A percentile compares a stretch with the other conserved stretches of the same genome.
phyloP scores from a whole-genome alignment of 2,888 invertebrate genomes.

The Anoncus sp. region DNA sequence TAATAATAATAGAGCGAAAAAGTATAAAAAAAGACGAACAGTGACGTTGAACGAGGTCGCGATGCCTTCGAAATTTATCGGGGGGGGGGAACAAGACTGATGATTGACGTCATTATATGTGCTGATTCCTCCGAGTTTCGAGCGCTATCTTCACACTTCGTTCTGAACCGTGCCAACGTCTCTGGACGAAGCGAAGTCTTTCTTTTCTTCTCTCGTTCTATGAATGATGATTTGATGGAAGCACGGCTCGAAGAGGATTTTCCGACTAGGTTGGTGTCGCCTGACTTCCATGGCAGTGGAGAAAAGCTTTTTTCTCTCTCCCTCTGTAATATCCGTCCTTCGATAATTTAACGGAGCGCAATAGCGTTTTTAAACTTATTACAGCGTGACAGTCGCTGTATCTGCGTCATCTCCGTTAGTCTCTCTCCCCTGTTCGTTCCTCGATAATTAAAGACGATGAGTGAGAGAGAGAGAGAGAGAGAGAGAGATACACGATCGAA shows the following conservation, averaged over 20 bases:
- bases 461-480: slow-evolving; percentile 21
- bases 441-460: slow-evolving; percentile 2
- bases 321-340: slow-evolving; percentile 24
- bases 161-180: slow-evolving; percentile 10
- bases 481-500: neutral
- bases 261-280: slow-evolving; percentile 57
- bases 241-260: slow-evolving; percentile 46
- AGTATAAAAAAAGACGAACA: slow-evolving; percentile 43
- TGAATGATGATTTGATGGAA: slow-evolving; percentile 30
- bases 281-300: slow-evolving; percentile 61
- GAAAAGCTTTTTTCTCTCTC: slow-evolving; percentile 15
- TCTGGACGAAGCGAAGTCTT: slow-evolving; percentile 1
- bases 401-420: slow-evolving; percentile 24
- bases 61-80: slow-evolving; percentile 33
- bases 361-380: slow-evolving; percentile 14
- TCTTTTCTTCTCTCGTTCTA: neutral
- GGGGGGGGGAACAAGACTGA: slow-evolving; percentile 22
- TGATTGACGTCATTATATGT: slow-evolving; percentile 6
- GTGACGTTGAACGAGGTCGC: slow-evolving; percentile 35
- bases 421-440: slow-evolving; percentile 5
- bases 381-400: slow-evolving; percentile 6
- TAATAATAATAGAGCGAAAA: slow-evolving; percentile 59
- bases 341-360: slow-evolving; percentile 20
- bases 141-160: slow-evolving; percentile 20
- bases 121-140: slow-evolving; percentile 40